A percentile compares a stretch with the other conserved stretches of the same genome.
Conservation (phyloP, 2,797 vertebrate species). For the Phylloscopus collybita region DNA sequence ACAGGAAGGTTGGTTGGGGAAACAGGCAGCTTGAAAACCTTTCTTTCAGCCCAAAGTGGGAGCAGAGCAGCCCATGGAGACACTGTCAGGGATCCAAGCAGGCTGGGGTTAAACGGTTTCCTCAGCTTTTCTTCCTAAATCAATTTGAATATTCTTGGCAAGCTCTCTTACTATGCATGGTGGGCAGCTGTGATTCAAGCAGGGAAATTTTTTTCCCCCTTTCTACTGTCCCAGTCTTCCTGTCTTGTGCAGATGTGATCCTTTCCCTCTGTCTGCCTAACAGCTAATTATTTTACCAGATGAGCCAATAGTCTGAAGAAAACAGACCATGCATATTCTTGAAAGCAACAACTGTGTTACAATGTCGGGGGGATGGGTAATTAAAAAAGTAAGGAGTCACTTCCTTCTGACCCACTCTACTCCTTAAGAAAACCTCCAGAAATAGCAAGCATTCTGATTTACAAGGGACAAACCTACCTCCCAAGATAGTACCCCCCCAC, state of each 20-base stretch:
- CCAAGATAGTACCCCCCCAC: neutral
- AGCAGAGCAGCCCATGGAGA: constrained; percentile 27
- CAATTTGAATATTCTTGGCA: constrained; percentile 69
- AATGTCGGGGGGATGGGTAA: neutral
- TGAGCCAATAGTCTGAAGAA: constrained; percentile 62
- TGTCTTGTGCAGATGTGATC: constrained; percentile 71
- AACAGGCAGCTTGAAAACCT: neutral
- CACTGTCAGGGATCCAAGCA: constrained; percentile 59
- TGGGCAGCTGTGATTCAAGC: constrained; percentile 72
- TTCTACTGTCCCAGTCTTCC: constrained; percentile 66
- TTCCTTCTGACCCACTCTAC: constrained; percentile 24
- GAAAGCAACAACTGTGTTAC: constrained; percentile 61
- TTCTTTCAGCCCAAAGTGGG: constrained; percentile 8
- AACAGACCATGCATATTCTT: constrained; percentile 63
- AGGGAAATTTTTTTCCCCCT: neutral
- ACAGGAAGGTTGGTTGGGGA: neutral
- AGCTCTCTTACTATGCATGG: constrained; percentile 48
- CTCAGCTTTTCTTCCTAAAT: constrained; percentile 72
- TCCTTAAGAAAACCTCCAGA: constrained; percentile 32
- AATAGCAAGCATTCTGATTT: neutral
- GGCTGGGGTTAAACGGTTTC: constrained; percentile 64
- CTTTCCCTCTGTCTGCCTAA: constrained; percentile 68
- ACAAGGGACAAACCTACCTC: neutral
- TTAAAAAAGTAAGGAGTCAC: neutral
- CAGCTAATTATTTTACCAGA: constrained; percentile 77